Evolutionary conservation across 2,888 invertebrate genomes (phyloP), one percentile per base, ranked within the genome.

Genomic region (Matsumyia berberina): DNA sequence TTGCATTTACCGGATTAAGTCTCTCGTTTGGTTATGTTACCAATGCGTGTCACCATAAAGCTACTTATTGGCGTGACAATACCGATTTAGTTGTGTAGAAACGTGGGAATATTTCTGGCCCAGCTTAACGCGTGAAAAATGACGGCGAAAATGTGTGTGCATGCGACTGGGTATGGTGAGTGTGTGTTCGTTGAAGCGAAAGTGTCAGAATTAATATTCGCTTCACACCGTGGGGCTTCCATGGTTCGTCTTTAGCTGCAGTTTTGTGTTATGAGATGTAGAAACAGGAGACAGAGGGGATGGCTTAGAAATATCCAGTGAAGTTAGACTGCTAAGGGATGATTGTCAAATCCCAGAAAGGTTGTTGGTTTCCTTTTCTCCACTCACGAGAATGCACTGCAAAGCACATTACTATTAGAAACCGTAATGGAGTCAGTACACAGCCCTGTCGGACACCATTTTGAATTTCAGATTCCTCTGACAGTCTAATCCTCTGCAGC

Each of bases 181-280:
- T n/a, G 15, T 17, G 17, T 42, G 60, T 42, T 12, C 51, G 44
- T 11, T 60, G 51, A 44, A 44, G 60, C 42, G 67, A 24, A 69
- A 67, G 58, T 76, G 76, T 74, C 74, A 37, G 49, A 66, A 57
- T 49, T 66, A 66, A 76, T 69, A 69, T 66, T 29, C 53, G 37
- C 39, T 76, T 76, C 12, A 49, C 60, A 69, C 58, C 69, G 2
- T 77, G 24, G 53, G 76, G 76, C 76, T 77, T 77, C 76, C 53
- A 67, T 24, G 11, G 24, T 37, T 67, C n/a, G n/a, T n/a, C n/a
- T 17, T 42, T 12, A 2, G 19, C 1, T 15, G 1, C n/a, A 2
- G 42, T 12, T 24, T 39, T 17, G 19, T 15, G 4, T 44, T 37
- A 5, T 8, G 5, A 8, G 12, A 35, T 2, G 35, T 1, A 35